Percentiles rank a stretch among this genome's conserved stretches.
phyloP scores from a whole-genome alignment of 2,888 invertebrate genomes.

The Melolontha melolontha region DNA sequence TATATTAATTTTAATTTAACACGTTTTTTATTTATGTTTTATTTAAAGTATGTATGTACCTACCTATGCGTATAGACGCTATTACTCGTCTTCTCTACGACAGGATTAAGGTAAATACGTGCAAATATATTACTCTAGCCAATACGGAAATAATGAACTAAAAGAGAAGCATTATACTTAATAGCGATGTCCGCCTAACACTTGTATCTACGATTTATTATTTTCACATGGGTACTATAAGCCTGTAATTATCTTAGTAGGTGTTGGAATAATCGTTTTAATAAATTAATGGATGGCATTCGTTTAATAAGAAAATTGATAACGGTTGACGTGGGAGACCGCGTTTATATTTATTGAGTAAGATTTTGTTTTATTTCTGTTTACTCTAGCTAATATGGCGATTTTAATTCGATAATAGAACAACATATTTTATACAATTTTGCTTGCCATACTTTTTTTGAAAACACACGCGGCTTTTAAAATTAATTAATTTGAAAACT shows the following conservation, averaged over 20 bases:
- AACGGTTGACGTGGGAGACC: conserved; percentile 31
- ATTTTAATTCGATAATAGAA: too few species aligned
- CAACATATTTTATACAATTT: too few species aligned
- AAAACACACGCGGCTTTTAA: too few species aligned
- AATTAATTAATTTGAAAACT: too few species aligned
- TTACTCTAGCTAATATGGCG: neutral
- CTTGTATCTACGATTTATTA: conserved; percentile 45
- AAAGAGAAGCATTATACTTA: conserved; percentile 34
- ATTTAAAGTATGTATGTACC: too few species aligned
- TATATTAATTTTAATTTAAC: too few species aligned
- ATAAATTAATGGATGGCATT: conserved; percentile 41
- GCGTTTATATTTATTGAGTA: conserved; percentile 21
- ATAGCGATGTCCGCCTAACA: conserved; percentile 39
- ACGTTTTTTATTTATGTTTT: too few species aligned
- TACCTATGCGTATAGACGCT: too few species aligned
- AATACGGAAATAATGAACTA: conserved; percentile 11
- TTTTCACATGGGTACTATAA: conserved; percentile 43
- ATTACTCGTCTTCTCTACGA: too few species aligned
- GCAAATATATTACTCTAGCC: neutral
- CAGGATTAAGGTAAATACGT: too few species aligned
- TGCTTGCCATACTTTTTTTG: too few species aligned
- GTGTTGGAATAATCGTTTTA: conserved; percentile 43
- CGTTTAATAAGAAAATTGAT: conserved; percentile 43
- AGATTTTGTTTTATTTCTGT: conserved; percentile 10
- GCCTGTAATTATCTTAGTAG: conserved; percentile 44